Base-by-base conservation (phyloP, 2,113 vertebrate genomes). In the Pleuronectes platessa region DNA sequence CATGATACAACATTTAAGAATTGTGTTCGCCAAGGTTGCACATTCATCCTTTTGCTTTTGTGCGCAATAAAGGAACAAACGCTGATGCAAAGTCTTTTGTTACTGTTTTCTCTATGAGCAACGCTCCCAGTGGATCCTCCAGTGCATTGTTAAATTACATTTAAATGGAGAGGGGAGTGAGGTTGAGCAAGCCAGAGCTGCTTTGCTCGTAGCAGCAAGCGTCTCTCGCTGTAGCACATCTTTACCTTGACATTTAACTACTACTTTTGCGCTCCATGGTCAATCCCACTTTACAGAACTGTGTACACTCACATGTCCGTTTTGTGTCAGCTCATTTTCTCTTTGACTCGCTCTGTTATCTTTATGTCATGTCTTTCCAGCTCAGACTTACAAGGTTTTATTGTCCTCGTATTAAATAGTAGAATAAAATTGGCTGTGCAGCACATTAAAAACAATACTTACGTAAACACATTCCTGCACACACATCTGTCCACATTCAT, bases 201-300 rank as follows among this genome's bases (percentile, higher is more conserved):
- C 55, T 83, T 86, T 69, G 76, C 86, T 81, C 54, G 40, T 82
- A 77, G 78, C 78, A 27, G 71, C 61, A 67, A 81, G 74, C 68
- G 65, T 63, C 3, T 3, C 61, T 73, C 17, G 4, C 65, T 49
- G 47, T 55, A 14, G 69, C 53, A 66, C n/a, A 53, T 20, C n/a
- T 53, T 53, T n/a, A n/a, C 51, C 37, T 10, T 40, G 8, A 40
- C 37, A 11, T 40, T 73, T 83, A 79, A 14, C 45, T 47, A 3
- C 14, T 14, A 15, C 12, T 83, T 71, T 61, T 21, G 6, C 73
- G 71, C 12, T 67, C 74, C 35, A 55, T 53, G 77, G 55, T 61
- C 66, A 68, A 66, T 47, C 13, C 45, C 3, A 15, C 45, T 26
- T 62, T 20, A 21, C 62, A 82, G 37, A 80, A 23, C 55, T 60